These are phyloP conservation scores for Solenopsis fugax DNA, from an alignment of 1,140 invertebrate genomes.

Conservation along the genomic window DNA sequence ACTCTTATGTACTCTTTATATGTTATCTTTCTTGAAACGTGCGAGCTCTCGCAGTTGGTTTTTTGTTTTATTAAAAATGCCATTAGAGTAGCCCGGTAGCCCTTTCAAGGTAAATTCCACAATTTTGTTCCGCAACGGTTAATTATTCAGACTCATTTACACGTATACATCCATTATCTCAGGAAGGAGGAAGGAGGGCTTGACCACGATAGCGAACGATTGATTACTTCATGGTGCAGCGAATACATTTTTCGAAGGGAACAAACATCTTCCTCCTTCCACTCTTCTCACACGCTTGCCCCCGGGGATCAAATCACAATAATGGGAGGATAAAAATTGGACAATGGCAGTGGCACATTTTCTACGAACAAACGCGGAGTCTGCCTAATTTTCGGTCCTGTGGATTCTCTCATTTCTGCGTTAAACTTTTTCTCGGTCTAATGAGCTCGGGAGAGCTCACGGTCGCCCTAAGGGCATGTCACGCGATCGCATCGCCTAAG, in stretches of 20 bases:
- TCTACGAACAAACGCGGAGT: conserved; percentile 33
- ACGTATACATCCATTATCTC: conserved; percentile 6
- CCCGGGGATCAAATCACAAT: conserved; percentile 41
- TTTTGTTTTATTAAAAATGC: neutral
- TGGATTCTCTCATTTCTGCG: conserved; percentile 48
- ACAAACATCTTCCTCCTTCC: conserved; percentile 14
- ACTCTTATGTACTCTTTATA: neutral
- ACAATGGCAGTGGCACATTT: conserved; percentile 53
- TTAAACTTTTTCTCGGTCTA: conserved; percentile 59
- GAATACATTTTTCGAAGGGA: conserved; percentile 25
- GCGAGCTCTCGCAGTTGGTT: neutral
- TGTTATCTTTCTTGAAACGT: neutral
- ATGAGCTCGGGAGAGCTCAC: conserved; percentile 35
- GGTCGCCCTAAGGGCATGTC: conserved; percentile 48
- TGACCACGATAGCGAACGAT: conserved; percentile 17
- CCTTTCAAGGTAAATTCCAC: neutral
- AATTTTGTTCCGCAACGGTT: neutral
- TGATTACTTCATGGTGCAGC: conserved; percentile 35
- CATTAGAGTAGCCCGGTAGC: neutral
- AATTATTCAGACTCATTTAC: neutral
- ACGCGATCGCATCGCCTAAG: conserved; percentile 59
- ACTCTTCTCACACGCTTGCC: neutral
- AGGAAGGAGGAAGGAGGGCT: neutral
- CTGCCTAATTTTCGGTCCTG: conserved; percentile 44
- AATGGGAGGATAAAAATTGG: conserved; percentile 60